phyloP scores from a whole-genome alignment of 2,113 vertebrate genomes.

The Neogale vison region DNA sequence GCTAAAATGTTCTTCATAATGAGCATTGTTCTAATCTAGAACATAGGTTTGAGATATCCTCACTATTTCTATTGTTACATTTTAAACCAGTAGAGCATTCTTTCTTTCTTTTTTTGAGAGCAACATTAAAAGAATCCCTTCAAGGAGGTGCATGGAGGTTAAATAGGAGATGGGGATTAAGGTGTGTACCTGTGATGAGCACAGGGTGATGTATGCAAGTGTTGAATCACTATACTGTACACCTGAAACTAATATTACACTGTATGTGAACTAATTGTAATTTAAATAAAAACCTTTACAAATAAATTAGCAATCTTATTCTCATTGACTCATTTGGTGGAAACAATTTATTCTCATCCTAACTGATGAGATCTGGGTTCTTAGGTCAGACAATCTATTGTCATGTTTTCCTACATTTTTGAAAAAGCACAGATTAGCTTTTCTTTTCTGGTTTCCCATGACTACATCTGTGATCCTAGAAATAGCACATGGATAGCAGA shows the following conservation, averaged over 20 bases:
- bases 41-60: neutral
- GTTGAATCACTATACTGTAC: neutral
- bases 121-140: neutral
- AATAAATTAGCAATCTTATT: neutral
- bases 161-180: neutral
- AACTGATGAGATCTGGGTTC: neutral
- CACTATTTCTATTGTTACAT: neutral
- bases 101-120: neutral
- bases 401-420: neutral
- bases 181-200: neutral
- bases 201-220: neutral
- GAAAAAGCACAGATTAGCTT: neutral
- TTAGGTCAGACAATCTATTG: neutral
- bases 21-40: neutral
- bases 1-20: neutral
- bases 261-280: neutral
- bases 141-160: neutral
- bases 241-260: neutral
- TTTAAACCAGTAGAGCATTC: neutral
- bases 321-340: neutral
- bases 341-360: constrained; percentile 19
- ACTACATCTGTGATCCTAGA: neutral
- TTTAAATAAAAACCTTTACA: neutral
- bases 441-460: neutral
- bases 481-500: neutral